Evolutionary conservation across 2,888 invertebrate genomes (phyloP).

Genomic region (Sicus ferrugineus): DNA sequence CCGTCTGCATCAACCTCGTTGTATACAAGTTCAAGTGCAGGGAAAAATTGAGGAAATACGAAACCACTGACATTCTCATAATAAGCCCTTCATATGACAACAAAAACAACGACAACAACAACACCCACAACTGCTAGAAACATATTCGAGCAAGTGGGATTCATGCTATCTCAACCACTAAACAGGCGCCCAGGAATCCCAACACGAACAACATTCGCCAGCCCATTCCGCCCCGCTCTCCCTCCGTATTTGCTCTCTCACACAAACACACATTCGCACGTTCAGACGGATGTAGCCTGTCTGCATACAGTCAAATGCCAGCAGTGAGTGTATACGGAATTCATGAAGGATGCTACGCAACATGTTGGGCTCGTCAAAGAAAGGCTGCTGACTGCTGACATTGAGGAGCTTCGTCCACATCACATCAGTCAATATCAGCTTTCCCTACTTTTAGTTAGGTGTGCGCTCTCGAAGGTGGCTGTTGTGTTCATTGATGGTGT

Average conservation of each 20-base stretch:
- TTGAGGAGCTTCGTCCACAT: constrained; percentile 25
- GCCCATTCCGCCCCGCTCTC: not conserved
- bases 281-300: not conserved
- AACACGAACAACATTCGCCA: not conserved
- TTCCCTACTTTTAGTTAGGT: constrained; percentile 28
- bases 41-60: not conserved
- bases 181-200: not conserved
- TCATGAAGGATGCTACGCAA: constrained; percentile 28
- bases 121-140: no score
- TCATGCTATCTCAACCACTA: not conserved
- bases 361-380: constrained; percentile 26
- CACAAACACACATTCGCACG: not conserved
- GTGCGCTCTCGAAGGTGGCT: constrained; percentile 36
- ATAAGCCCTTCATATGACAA: not conserved
- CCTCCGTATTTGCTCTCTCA: not conserved
- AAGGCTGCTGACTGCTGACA: constrained; percentile 29
- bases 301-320: constrained; percentile 50
- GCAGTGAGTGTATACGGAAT: constrained; percentile 41
- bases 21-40: no score
- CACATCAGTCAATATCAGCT: constrained; percentile 5
- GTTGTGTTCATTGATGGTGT: not conserved
- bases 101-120: not conserved
- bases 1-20: no score
- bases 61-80: not conserved
- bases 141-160: constrained; percentile 1